Evolutionary conservation across 2,888 invertebrate genomes (phyloP).

Genomic region (Andrena marginata): DNA sequence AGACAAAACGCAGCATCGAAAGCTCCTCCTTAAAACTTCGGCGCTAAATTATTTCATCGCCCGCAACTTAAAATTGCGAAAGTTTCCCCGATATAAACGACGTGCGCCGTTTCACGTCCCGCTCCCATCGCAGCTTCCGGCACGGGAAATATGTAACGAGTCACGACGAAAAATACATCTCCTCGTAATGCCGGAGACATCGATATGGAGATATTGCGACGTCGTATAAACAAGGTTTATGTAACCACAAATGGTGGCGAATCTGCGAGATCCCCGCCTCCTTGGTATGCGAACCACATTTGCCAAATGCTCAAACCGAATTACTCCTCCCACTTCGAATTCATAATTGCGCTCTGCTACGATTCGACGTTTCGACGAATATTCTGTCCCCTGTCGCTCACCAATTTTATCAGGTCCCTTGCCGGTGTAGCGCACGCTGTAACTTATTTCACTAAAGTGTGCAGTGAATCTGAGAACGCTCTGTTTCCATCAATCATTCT

Average conservation of each 20-base stretch:
- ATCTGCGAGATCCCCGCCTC: neutral
- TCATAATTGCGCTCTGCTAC: neutral
- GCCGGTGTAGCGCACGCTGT: no score
- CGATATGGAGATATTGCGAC: slow-evolving; percentile 4
- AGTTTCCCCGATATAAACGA: neutral
- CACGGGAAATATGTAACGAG: neutral
- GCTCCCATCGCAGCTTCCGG: neutral
- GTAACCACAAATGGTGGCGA: neutral
- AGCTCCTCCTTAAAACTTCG: neutral
- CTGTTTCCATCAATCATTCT: no score
- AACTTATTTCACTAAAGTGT: no score
- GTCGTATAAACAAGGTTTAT: slow-evolving; percentile 12
- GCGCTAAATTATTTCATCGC: slow-evolving; percentile 27
- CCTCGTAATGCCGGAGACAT: neutral
- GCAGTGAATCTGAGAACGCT: no score
- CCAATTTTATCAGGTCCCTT: no score
- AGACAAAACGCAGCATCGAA: neutral
- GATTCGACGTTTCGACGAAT: neutral
- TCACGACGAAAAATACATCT: neutral
- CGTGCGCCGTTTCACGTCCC: neutral
- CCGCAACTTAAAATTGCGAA: slow-evolving; percentile 23
- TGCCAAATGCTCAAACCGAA: neutral
- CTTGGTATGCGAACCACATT: neutral
- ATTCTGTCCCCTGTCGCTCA: no score
- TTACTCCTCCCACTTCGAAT: neutral